Conservation (phyloP, 2,797 vertebrate genomes). For the Uromys caudimaculatus region DNA sequence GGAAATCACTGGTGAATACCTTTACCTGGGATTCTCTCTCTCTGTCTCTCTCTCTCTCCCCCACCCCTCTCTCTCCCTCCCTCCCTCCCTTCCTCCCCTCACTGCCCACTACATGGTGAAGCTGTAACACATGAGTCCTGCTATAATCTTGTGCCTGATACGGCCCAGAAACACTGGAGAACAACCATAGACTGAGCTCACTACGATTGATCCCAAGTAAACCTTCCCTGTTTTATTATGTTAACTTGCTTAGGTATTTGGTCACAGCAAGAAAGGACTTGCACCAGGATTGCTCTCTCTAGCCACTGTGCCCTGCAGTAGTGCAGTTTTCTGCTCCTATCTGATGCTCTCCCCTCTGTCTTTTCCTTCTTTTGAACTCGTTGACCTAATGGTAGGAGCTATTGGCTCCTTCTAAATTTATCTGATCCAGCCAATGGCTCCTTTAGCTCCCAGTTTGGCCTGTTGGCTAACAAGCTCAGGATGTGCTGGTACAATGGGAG, state of each 20-base stretch:
- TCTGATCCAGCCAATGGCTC: background rate
- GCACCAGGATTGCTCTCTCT: no score
- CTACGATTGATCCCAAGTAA: background rate
- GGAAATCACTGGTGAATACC: background rate
- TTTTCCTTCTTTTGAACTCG: background rate
- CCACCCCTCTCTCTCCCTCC: rapidly evolving
- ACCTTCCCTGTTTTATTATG: background rate
- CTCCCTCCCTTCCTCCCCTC: no score
- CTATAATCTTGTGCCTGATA: no score
- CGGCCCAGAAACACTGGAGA: background rate
- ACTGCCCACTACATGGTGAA: no score
- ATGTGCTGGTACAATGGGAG: background rate
- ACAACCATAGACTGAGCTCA: background rate
- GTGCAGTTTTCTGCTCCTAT: background rate
- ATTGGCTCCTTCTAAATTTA: slow-evolving; percentile 20
- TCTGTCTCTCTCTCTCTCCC: no score
- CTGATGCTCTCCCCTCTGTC: background rate
- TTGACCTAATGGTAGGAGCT: background rate
- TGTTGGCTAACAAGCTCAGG: background rate
- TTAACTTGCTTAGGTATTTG: background rate
- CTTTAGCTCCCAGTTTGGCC: background rate
- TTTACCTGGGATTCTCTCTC: background rate
- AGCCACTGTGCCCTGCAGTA: background rate
- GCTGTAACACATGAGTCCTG: background rate
- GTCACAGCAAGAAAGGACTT: background rate